Evolutionary conservation across 92 coral and sea anemone species (phyloP), one percentile per base, ranked within the genome.

Genomic region (Epizoanthus stellaris): DNA sequence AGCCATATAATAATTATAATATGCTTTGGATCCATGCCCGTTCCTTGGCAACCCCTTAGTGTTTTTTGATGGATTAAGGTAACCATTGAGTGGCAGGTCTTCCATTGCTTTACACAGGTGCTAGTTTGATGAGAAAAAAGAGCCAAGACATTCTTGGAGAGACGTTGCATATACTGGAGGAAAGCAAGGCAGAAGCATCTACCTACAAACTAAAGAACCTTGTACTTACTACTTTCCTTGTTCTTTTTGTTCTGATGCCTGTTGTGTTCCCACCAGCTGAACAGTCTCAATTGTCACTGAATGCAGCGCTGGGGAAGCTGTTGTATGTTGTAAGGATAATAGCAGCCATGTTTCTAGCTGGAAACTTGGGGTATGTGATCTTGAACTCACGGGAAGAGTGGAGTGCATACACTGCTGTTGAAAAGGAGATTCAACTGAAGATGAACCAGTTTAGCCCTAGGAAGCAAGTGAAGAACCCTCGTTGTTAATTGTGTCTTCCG

Each of bases 361-460:
- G 83, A 5, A 79, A 79, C 73, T 62, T 79, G 21, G 64, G 65
- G 47, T 63, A 19, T 70, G 45, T 79, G 42, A 63, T 79, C 67
- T n/a, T 79, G 40, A 79, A 79, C 83, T 62, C 83, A 0, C 52
- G 83, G 67, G 83, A 79, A 79, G 83, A 79, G 39, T 79, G 83
- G 83, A 79, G 83, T 79, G 83, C 83, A 19, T 79, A 79, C 62
- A 79, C 83, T 38, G 72, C 83, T 42, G 83, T 79, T 40, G 83
- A 79, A n/a, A 79, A 64, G 62, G 72, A 64, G 17, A 63, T 79
- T 20, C 49, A 25, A 59, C 64, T 64, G n/a, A 79, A 63, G 67
- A 61, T 79, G 71, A 79, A 79, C 83, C 83, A 63, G n/a, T 45
- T 52, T 47, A 63, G 72, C 16, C 72, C 70, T 13, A 43, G 60